These are phyloP conservation scores for Sternarchorhynchus goeldii DNA, from an alignment of 2,797 vertebrate genomes.

Conservation along the genomic window DNA sequence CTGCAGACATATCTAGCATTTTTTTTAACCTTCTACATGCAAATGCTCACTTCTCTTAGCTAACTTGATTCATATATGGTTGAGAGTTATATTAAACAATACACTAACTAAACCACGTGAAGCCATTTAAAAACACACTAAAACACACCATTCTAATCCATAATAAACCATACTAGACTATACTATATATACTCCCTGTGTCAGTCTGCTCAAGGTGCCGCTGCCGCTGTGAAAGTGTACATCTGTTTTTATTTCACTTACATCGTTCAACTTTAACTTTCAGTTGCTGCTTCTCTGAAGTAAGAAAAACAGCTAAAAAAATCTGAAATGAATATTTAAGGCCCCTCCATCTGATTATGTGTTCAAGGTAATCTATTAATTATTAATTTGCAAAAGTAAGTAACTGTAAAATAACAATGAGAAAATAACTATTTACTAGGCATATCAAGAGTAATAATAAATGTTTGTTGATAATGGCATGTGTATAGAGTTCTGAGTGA, in stretches of 20 bases:
- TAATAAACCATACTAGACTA: background rate
- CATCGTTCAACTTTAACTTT: conserved; percentile 51
- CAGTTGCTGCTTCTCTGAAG: conserved; percentile 74
- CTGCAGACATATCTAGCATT: too few relatives aligned
- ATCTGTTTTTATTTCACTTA: conserved; percentile 98
- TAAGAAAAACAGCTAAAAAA: conserved; percentile 75
- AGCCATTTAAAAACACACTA: background rate
- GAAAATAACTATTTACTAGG: too few relatives aligned
- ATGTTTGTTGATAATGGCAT: too few relatives aligned
- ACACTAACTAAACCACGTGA: background rate
- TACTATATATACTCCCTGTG: conserved; percentile 66
- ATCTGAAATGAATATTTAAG: conserved; percentile 92
- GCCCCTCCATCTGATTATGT: conserved; percentile 62
- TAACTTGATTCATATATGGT: too few relatives aligned
- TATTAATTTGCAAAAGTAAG: background rate
- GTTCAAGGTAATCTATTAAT: conserved; percentile 58
- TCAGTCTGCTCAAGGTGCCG: conserved; percentile 87
- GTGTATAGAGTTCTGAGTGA: conserved; percentile 26
- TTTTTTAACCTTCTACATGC: too few relatives aligned
- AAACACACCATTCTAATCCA: background rate
- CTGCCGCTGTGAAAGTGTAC: conserved; percentile 80
- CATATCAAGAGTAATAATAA: too few relatives aligned
- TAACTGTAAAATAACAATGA: too few relatives aligned
- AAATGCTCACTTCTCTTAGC: too few relatives aligned
- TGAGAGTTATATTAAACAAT: background rate